These are phyloP conservation scores for Daboia siamensis DNA, from an alignment of 2,113 vertebrate genomes.

Conservation along the genomic window DNA sequence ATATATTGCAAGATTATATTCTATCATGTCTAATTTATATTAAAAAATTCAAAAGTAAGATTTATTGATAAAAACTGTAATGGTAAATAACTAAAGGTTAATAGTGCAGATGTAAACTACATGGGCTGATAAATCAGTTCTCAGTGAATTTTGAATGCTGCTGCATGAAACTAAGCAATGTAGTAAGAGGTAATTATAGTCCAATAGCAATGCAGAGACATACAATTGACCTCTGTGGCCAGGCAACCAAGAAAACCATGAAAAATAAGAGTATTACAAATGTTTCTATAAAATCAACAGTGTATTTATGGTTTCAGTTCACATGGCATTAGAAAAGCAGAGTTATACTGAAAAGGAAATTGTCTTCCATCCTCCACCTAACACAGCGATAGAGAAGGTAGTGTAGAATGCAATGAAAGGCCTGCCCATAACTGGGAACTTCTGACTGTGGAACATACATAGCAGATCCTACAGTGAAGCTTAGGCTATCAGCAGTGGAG, in stretches of 20 bases:
- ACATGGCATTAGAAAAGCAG: neutral
- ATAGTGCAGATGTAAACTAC: neutral
- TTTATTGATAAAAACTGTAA: neutral
- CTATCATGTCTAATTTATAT: neutral
- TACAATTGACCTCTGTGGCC: neutral
- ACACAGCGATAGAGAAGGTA: neutral
- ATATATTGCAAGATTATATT: neutral
- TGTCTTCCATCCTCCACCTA: neutral
- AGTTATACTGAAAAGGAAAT: neutral
- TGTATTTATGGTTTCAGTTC: neutral
- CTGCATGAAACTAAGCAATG: neutral
- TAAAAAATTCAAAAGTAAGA: neutral
- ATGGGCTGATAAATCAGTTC: neutral
- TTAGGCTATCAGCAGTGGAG: neutral
- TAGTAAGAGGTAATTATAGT: neutral
- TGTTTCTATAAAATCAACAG: neutral
- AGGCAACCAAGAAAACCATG: neutral
- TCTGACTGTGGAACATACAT: neutral
- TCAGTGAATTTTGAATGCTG: neutral
- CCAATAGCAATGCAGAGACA: neutral
- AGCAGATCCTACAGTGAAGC: neutral
- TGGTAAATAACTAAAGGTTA: neutral
- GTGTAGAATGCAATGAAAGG: neutral
- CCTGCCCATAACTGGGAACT: neutral
- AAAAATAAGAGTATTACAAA: neutral